These are phyloP conservation scores for Diacarnus erythraeanus DNA, from an alignment of 37 sponge, comb jelly and placozoan genomes.

Conservation along the genomic window DNA sequence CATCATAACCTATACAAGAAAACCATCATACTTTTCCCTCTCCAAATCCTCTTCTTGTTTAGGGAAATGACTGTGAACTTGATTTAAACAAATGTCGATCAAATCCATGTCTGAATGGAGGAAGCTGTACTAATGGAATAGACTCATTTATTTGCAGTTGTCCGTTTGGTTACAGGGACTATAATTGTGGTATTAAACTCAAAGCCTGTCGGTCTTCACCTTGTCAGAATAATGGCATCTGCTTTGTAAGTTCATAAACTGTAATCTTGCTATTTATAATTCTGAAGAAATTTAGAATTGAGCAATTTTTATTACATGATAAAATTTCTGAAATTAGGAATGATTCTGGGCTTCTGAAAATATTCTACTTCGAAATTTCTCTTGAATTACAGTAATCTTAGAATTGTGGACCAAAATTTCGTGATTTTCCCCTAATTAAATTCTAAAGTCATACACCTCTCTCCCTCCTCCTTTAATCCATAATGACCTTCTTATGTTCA, in stretches of 20 bases:
- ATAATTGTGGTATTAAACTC: conserved; percentile 33
- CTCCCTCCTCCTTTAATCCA: too few species aligned
- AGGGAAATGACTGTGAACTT: conserved; percentile 56
- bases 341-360: too few species aligned
- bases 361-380: too few species aligned
- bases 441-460: too few species aligned
- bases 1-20: neutral
- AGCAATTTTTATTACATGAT: too few species aligned
- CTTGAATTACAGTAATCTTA: too few species aligned
- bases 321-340: too few species aligned
- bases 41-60: neutral
- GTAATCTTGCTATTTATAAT: neutral
- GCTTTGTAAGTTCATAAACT: conserved; percentile 38
- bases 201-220: conserved; percentile 46
- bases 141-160: conserved; percentile 52
- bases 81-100: conserved; percentile 44
- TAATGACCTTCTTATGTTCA: too few species aligned
- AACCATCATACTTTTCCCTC: neutral
- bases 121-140: conserved; percentile 44
- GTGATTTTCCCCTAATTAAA: too few species aligned
- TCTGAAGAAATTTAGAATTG: neutral
- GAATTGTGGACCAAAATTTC: too few species aligned
- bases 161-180: conserved; percentile 31
- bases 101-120: conserved; percentile 65
- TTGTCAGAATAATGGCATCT: conserved; percentile 45